Conservation (phyloP, 2,888 invertebrate genomes). For the Tachystola acroxantha region DNA sequence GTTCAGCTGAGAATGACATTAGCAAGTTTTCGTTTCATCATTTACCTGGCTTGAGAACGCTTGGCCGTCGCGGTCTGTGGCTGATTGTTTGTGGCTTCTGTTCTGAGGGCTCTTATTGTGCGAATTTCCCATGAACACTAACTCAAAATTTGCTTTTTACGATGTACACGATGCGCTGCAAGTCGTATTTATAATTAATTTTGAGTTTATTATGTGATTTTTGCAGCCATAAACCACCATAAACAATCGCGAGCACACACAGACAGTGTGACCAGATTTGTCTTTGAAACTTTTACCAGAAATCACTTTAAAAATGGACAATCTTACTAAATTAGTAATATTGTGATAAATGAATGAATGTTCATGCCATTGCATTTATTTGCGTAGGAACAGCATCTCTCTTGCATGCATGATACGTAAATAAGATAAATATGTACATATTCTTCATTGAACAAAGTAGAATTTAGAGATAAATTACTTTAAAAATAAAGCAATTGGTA, state of each 20-base stretch:
- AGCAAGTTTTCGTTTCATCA: constrained; percentile 66
- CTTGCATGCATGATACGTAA: too few species aligned
- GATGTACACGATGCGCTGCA: constrained; percentile 21
- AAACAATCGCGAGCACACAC: background rate
- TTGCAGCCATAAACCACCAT: constrained; percentile 26
- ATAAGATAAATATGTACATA: too few species aligned
- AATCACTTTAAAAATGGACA: too few species aligned
- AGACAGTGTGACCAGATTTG: too few species aligned
- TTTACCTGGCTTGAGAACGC: constrained; percentile 69
- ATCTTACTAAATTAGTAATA: too few species aligned
- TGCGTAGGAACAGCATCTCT: too few species aligned
- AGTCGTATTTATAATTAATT: constrained; percentile 25
- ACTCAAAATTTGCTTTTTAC: constrained; percentile 25
- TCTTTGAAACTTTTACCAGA: too few species aligned
- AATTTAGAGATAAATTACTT: too few species aligned
- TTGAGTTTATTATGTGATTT: background rate
- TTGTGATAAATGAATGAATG: too few species aligned
- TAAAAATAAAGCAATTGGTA: too few species aligned
- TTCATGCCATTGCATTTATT: too few species aligned
- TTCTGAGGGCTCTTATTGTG: constrained; percentile 50
- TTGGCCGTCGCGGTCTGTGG: constrained; percentile 56
- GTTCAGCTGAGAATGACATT: constrained; percentile 76
- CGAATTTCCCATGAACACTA: constrained; percentile 70
- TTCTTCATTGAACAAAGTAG: too few species aligned
- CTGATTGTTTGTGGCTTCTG: constrained; percentile 46